Conservation (phyloP, 2,797 vertebrate genomes). For the Ambastaia sidthimunki region DNA sequence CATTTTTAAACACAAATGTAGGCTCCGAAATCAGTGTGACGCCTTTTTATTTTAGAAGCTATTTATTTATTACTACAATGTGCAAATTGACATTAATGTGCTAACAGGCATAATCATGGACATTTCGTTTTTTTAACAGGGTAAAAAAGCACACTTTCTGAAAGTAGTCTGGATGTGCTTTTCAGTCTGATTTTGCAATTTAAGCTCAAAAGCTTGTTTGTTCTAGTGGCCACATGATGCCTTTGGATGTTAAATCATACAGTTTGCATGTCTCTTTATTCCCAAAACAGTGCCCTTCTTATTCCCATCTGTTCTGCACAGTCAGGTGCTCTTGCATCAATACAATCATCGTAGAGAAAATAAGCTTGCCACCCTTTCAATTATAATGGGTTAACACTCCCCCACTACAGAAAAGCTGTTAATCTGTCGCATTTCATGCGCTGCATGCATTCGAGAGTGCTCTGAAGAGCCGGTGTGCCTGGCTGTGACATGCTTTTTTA, state of each 20-base stretch:
- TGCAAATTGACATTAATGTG: too few relatives aligned
- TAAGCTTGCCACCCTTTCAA: constrained; percentile 28
- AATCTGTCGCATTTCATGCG: constrained; percentile 38
- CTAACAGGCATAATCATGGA: too few relatives aligned
- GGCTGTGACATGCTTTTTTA: neutral
- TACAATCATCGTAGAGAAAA: constrained; percentile 4
- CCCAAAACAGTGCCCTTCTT: neutral
- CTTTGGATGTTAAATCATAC: neutral
- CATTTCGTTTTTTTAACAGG: too few relatives aligned
- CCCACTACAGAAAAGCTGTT: constrained; percentile 18
- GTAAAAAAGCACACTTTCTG: too few relatives aligned
- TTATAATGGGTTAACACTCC: constrained; percentile 36
- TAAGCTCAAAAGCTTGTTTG: neutral
- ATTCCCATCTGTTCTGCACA: constrained; percentile 31
- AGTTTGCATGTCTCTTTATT: neutral
- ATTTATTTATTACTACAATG: too few relatives aligned
- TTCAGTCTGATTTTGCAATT: neutral
- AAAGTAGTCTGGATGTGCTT: neutral
- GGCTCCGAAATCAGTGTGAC: too few relatives aligned
- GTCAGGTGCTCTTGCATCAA: constrained; percentile 19
- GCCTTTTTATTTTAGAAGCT: too few relatives aligned
- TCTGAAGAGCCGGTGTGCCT: constrained; percentile 16
- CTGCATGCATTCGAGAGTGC: neutral
- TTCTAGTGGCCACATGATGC: neutral
- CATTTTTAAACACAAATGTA: too few relatives aligned